A percentile compares a stretch with the other conserved stretches of the same genome.
Evolutionary conservation across 2,113 vertebrate species (phyloP).

Genomic region (Rhynchomys soricoides): DNA sequence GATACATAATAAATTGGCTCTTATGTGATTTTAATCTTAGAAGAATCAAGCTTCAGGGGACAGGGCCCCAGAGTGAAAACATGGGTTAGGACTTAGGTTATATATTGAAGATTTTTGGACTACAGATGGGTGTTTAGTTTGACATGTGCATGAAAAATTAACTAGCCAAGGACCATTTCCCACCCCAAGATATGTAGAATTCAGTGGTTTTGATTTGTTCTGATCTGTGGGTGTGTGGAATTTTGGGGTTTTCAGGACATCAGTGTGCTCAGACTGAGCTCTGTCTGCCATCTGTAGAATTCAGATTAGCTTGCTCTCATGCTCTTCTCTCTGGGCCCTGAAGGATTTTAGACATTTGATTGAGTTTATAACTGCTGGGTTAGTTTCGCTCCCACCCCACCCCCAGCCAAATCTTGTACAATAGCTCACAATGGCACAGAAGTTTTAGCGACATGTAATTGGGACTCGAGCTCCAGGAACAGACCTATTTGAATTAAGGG

Average conservation of each 20-base stretch:
- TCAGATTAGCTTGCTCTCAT: background rate
- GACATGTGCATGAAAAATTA: background rate
- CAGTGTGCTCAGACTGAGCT: background rate
- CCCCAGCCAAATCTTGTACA: background rate
- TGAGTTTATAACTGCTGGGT: background rate
- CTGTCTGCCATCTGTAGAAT: fast-evolving
- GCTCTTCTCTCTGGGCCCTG: background rate
- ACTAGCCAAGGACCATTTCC: background rate
- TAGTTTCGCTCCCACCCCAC: background rate
- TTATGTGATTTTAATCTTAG: background rate
- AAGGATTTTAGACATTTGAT: background rate
- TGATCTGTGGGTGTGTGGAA: background rate
- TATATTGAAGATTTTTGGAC: background rate
- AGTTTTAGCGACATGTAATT: background rate
- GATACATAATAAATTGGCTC: too few relatives aligned
- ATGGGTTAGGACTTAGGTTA: background rate
- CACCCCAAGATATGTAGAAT: background rate
- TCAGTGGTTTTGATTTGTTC: background rate
- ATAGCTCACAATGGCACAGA: background rate
- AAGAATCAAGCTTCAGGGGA: background rate
- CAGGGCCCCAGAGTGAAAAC: background rate
- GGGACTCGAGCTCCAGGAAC: too few relatives aligned
- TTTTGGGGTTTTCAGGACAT: background rate
- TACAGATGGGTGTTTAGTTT: background rate
- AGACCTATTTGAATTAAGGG: background rate